phyloP scores from a whole-genome alignment of 2,888 invertebrate genomes.

The Cerastis rubricosa region DNA sequence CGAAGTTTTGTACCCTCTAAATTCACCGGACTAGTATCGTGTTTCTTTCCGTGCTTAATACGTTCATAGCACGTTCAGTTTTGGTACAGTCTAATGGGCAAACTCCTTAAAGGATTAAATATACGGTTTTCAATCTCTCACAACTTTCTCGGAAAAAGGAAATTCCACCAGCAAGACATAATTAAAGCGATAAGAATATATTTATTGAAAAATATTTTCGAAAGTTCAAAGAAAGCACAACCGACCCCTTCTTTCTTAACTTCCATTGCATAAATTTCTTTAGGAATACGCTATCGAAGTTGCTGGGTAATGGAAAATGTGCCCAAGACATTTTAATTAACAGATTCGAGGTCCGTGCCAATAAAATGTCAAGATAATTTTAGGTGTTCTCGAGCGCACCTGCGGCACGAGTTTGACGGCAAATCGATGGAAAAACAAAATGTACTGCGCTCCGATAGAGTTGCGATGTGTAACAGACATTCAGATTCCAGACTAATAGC shows the following conservation, averaged over 20 bases:
- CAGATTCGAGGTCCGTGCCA: constrained; percentile 76
- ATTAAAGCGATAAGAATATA: constrained; percentile 12
- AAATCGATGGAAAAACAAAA: constrained; percentile 79
- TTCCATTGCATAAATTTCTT: constrained; percentile 56
- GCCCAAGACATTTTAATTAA: constrained; percentile 81
- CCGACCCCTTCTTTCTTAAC: constrained; percentile 24
- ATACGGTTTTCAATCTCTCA: background rate
- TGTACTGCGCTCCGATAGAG: constrained; percentile 45
- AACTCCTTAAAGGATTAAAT: background rate
- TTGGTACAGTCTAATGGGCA: background rate
- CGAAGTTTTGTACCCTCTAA: no score
- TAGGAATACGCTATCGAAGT: constrained; percentile 53
- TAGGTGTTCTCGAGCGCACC: constrained; percentile 79
- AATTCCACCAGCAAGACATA: constrained; percentile 1
- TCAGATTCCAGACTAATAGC: constrained; percentile 42
- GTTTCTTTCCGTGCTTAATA: no score
- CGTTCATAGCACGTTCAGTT: no score
- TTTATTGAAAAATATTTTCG: constrained; percentile 6
- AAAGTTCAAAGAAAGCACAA: constrained; percentile 48
- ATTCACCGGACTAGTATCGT: no score
- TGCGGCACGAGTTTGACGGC: constrained; percentile 78
- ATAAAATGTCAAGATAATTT: constrained; percentile 85
- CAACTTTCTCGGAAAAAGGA: background rate
- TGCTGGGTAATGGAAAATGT: constrained; percentile 65
- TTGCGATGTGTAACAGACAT: constrained; percentile 39